Evolutionary conservation across 1,140 invertebrate genomes (phyloP), one percentile per base, ranked within the genome.

Genomic region (Bombus confusus): DNA sequence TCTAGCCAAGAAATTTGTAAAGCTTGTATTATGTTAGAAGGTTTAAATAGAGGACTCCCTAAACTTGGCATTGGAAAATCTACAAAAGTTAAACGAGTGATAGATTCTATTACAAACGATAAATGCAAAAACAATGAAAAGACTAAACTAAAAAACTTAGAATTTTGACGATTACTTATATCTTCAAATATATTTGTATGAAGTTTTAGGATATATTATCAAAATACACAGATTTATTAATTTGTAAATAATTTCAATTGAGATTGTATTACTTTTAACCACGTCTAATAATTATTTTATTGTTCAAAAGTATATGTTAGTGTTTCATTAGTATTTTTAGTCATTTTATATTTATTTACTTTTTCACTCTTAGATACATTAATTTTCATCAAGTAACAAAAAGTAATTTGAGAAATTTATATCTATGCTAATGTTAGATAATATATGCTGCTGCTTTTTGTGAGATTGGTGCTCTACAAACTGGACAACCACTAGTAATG

Each of bases 1-100:
- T 99, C 99, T 5, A 99, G 99, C 91, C 98, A 99, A 95, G 96
- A 97, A 91, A 96, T 99, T 22, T 99, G 99, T 93, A 99, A 99
- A 95, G 99, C 99, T 1, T 99, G 99, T 95, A 96, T 99, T 5
- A 95, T 99, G 75, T 95, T 99, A 10, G 98, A 99, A 96, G 99
- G 99, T 18, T 95, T 99, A 0, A 99, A 99, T 94, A 97, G 97
- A 92, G 99, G 99, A 22, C 93, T 98, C 71, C 98, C 99, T 5
- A 98, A 97, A 93, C 95, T 98, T 68, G 98, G 98, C 5, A 97
- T 98, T 75, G 97, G 98, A 13, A 98, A 98, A 95, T 97, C 96
- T 80, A 98, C 97, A 68, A 98, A 98, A 95, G 97, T 96, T 62
- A 96, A 97, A 90, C 96, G 96, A 93, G 95, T 92, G 39, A 91